Base-by-base conservation (phyloP, 2,113 vertebrate genomes). In the Labrus mixtus region DNA sequence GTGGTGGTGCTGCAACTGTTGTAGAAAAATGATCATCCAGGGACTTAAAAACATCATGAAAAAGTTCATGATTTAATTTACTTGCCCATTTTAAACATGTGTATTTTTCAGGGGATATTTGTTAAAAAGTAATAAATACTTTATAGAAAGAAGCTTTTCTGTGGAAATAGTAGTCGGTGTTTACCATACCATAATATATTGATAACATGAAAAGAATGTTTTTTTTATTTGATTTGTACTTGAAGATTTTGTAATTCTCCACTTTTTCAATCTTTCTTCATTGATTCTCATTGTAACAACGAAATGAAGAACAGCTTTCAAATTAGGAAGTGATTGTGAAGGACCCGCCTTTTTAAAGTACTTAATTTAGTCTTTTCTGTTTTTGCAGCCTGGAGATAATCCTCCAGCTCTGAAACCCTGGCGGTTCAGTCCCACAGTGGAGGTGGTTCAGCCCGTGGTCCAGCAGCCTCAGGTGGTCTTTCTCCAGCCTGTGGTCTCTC, bases 381-480 rank as follows among this genome's bases (percentile, higher is more conserved):
- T 10, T 67, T 71, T 48, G 29, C 85, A 95, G 95, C 87, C 93
- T 62, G 74, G 68, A 41, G 88, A 94, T 33, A 82, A 71, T 54
- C 59, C 90, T 29, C 79, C 93, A 16, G 57, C 92, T 59, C 90
- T 97, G 57, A 97, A 96, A 8, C 95, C 95, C 11, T 97, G 96
- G 96, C 93, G 95, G 0, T 96, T 97, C 45, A 95, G 94, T 85
- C 95, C 96, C 17, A 91, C 95, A 19, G 94, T 96, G 78, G 96
- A 97, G 81, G 95, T 97, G 83, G 95, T 97, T 85, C 95, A 95
- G 64, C 96, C 97, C 33, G 94, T 96, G 79, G 95, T 97, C 87
- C 95, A 95, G 73, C 97, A 95, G 79, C 95, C 96, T 10, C 96
- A 96, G 88, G 95, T 97, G 58, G 90, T 97, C 55, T 94, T 97